These are phyloP conservation scores for Pelmatolapia mariae DNA, from an alignment of 2,113 vertebrate species.

Conservation along the genomic window DNA sequence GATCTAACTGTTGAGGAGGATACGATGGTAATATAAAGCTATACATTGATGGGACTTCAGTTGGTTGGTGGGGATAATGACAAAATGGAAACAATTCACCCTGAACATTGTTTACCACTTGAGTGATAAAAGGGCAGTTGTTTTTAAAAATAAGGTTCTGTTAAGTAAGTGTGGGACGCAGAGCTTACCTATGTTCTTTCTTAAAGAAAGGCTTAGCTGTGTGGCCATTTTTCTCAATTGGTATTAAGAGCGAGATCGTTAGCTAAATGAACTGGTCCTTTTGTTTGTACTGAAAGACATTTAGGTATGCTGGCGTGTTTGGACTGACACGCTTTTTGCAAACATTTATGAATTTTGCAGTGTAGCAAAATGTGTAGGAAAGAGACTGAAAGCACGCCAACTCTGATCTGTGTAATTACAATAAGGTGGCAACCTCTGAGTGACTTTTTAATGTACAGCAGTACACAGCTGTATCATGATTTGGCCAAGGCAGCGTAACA, in stretches of 20 bases:
- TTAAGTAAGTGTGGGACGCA: background rate
- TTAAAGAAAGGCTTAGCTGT: background rate
- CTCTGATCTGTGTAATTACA: background rate
- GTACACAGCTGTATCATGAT: background rate
- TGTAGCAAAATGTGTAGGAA: background rate
- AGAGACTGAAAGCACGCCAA: background rate
- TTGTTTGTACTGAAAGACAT: background rate
- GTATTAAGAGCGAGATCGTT: conserved; percentile 8
- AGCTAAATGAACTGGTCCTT: conserved; percentile 11
- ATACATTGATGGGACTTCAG: conserved; percentile 8
- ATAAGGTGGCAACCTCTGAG: background rate
- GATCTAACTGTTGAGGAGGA: background rate
- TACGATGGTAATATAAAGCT: background rate
- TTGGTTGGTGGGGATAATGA: conserved; percentile 11
- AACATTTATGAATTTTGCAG: background rate
- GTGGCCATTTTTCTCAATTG: background rate
- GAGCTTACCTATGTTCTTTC: background rate
- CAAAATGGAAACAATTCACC: background rate
- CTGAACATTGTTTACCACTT: background rate
- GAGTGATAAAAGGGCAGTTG: background rate
- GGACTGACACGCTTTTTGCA: background rate
- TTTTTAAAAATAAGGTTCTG: background rate
- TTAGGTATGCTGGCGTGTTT: background rate
- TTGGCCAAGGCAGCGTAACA: background rate
- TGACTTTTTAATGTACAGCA: background rate